Evolutionary conservation across 2,888 invertebrate genomes (phyloP), one percentile per base, ranked within the genome.

Genomic region (Drosophila mercatorum): DNA sequence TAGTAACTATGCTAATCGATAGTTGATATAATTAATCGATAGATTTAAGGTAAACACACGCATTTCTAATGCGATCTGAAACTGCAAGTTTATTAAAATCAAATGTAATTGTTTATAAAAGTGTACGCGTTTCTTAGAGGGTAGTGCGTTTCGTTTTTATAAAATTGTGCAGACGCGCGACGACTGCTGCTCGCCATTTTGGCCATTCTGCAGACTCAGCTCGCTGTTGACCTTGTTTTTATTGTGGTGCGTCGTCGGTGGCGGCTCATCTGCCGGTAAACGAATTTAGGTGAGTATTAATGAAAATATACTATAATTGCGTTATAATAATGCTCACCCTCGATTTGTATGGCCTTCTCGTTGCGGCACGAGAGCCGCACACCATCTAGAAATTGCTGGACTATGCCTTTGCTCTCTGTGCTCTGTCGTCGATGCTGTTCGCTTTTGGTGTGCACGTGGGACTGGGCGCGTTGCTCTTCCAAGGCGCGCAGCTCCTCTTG

Each of bases 121-220:
- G 69, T 78, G 67, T 47, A 52, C 26, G 52, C 41, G 41, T 14
- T 17, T 8, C 43, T 58, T 46, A 49, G 52, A 22, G n/a, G 8
- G 11, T 55, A 55, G 61, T 78, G 70, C 69, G 36, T 12, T 72
- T 73, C 69, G 28, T 22, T 74, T 73, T 86, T 92, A 92, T 85
- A 92, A 92, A 86, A 92, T 92, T 60, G 91, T 90, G 90, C 92
- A 92, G 51, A 92, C 91, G 75, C 91, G 91, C 47, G 92, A 92
- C 61, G 91, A 89, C 61, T 90, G 90, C 53, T 80, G 53, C 31
- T 57, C 83, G 40, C 72, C 73, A 38, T 75, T 76, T 36, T 72
- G 72, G n/a, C 53, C 80, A 57, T 74, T 84, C 77, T 61, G 86
- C 73, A 78, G 74, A 72, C 80, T 91, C 61, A 78, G 78, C 77